Conservation (phyloP, 2,113 vertebrate species). For the Sminthopsis crassicaudata region DNA sequence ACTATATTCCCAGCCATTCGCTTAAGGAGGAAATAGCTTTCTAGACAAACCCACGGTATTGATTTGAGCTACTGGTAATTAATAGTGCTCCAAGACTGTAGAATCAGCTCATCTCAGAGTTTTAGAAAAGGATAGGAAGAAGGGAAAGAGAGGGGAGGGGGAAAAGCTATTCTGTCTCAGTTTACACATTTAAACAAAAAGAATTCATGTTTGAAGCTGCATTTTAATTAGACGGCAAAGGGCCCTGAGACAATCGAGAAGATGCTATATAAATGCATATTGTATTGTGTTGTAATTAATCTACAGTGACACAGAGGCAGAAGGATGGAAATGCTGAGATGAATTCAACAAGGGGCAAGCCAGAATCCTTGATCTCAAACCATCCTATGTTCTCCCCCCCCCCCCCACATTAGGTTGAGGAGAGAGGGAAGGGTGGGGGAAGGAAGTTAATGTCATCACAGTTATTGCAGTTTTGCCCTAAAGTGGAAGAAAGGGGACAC, state of each 20-base stretch:
- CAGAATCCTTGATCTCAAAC: accelerated
- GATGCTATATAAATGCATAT: slow-evolving; percentile 75
- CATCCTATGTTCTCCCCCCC: neutral
- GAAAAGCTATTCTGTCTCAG: slow-evolving; percentile 41
- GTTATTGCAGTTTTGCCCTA: neutral
- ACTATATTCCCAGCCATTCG: slow-evolving; percentile 58
- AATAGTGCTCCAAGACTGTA: slow-evolving; percentile 72
- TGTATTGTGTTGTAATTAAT: slow-evolving; percentile 80
- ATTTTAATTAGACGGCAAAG: slow-evolving; percentile 79
- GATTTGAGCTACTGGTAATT: slow-evolving; percentile 78
- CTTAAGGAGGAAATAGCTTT: slow-evolving; percentile 61
- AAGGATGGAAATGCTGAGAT: slow-evolving; percentile 47
- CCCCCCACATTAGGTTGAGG: neutral
- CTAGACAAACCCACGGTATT: slow-evolving; percentile 65
- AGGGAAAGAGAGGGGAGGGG: neutral
- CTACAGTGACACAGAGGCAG: slow-evolving; percentile 59
- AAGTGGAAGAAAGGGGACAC: neutral
- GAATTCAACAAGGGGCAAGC: neutral
- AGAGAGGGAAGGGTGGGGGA: neutral
- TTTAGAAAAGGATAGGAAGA: slow-evolving; percentile 37
- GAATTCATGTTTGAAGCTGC: slow-evolving; percentile 77
- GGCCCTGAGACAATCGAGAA: slow-evolving; percentile 70
- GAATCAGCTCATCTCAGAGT: slow-evolving; percentile 67
- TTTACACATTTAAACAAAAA: slow-evolving; percentile 66
- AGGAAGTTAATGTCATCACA: neutral